Conservation (phyloP, 2,113 vertebrate species). For the Pteruthius melanotis region DNA sequence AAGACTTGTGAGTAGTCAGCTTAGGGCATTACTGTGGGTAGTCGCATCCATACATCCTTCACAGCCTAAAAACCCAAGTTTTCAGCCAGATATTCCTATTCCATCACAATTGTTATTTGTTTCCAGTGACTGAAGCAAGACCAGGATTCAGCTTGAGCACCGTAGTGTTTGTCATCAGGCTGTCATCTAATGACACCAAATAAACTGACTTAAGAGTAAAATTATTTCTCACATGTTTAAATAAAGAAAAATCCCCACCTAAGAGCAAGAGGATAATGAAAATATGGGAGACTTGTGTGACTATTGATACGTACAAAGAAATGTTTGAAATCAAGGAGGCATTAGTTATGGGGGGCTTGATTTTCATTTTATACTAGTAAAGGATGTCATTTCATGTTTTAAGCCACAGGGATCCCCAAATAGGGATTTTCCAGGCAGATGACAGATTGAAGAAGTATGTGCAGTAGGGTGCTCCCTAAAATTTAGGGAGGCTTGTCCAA, state of each 20-base stretch:
- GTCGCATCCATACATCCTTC: neutral
- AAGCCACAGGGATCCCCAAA: neutral
- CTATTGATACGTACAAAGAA: neutral
- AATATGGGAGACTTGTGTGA: neutral
- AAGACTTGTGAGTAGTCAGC: neutral
- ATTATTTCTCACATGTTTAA: neutral
- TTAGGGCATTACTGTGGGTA: neutral
- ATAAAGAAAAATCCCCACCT: neutral
- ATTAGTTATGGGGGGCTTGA: neutral
- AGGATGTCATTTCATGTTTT: neutral
- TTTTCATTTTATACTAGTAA: neutral
- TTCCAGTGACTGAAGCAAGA: neutral
- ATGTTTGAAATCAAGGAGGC: neutral
- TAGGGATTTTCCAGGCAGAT: neutral
- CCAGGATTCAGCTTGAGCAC: neutral
- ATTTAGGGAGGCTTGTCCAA: neutral
- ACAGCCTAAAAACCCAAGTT: neutral
- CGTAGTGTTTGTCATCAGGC: neutral
- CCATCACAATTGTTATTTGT: neutral
- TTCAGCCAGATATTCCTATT: neutral
- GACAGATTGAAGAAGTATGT: neutral
- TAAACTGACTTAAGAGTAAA: neutral
- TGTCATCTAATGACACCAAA: neutral
- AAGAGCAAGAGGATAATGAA: neutral
- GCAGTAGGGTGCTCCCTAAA: neutral